These are phyloP conservation scores for Tylochromis polylepis DNA, from an alignment of 2,113 vertebrate species.

Conservation along the genomic window DNA sequence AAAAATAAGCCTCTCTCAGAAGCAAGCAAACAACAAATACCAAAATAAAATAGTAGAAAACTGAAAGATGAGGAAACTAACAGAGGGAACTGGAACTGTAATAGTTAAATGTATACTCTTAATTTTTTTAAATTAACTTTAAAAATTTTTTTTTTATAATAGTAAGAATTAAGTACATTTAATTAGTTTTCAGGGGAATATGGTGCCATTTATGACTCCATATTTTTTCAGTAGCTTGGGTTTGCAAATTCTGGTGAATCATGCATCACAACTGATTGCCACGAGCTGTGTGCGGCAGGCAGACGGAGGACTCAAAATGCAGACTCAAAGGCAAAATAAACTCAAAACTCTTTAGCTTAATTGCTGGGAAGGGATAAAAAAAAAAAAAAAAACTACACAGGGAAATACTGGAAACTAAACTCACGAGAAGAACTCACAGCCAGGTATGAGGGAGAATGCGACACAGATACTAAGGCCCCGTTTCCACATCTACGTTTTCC, in stretches of 20 bases:
- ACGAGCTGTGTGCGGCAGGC: neutral
- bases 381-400: too few species aligned
- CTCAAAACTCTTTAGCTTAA: neutral
- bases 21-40: neutral
- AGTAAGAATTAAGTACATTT: neutral
- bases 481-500: too few species aligned
- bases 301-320: neutral
- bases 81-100: neutral
- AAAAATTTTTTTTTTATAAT: rapidly evolving
- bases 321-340: neutral
- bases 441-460: too few species aligned
- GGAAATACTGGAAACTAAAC: too few species aligned
- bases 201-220: rapidly evolving
- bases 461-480: too few species aligned
- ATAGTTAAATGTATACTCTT: neutral
- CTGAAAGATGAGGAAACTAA: neutral
- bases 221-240: neutral
- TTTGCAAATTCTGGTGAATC: neutral
- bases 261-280: neutral
- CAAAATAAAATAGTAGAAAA: neutral
- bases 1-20: rapidly evolving
- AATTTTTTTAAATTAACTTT: rapidly evolving
- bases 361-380: neutral
- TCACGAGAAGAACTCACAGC: too few species aligned
- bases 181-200: rapidly evolving